Percentiles rank a stretch among this genome's conserved stretches.
Conservation (phyloP, 2,113 vertebrate genomes). For the Misgurnus anguillicaudatus region DNA sequence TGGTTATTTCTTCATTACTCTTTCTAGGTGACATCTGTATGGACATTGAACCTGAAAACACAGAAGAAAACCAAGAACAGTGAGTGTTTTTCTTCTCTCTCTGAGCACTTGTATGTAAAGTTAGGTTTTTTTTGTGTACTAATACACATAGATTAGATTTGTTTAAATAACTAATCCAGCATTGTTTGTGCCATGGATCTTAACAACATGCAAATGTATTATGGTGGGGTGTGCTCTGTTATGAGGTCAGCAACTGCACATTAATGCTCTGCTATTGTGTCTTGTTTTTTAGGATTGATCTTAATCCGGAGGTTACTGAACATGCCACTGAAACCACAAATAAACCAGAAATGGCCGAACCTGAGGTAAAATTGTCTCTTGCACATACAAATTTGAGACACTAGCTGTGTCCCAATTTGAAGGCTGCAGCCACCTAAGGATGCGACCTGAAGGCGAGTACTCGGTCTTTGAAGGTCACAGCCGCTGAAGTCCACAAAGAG, state of each 20-base stretch:
- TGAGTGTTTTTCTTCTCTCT: constrained; percentile 26
- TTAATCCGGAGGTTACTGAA: not conserved
- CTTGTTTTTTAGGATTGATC: constrained; percentile 21
- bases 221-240: too few relatives aligned
- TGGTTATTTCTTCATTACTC: not conserved
- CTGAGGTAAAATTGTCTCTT: constrained; percentile 4
- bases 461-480: too few relatives aligned
- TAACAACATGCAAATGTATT: too few relatives aligned
- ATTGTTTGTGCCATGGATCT: too few relatives aligned
- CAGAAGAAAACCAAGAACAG: constrained; percentile 48
- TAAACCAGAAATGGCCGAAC: not conserved
- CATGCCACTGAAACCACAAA: not conserved
- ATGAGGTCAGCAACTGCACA: too few relatives aligned
- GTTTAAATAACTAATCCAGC: too few relatives aligned
- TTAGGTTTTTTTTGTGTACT: not conserved
- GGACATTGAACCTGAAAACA: constrained; percentile 59
- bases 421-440: too few relatives aligned
- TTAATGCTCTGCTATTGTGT: not conserved
- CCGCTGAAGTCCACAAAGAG: too few relatives aligned
- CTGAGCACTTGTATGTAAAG: not conserved
- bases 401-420: too few relatives aligned
- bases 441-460: too few relatives aligned
- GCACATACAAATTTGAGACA: too few relatives aligned
- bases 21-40: constrained; percentile 59
- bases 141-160: too few relatives aligned